Evolutionary conservation across 2,113 vertebrate species (phyloP), one percentile per base, ranked within the genome.

Genomic region (Pteruthius melanotis): DNA sequence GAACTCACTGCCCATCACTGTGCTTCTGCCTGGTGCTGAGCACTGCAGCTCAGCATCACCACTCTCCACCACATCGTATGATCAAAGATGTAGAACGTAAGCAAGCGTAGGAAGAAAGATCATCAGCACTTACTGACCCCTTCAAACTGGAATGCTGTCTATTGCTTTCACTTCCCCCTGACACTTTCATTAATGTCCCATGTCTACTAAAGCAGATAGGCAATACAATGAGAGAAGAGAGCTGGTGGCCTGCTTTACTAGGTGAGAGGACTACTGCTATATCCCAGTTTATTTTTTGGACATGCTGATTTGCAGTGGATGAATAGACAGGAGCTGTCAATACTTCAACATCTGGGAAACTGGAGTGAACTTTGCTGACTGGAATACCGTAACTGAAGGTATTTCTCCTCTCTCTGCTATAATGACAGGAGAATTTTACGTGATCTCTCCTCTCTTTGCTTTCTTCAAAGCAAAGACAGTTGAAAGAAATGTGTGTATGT

Each of bases 401-500:
- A 61, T 68, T 90, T 93, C 42, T 86, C 23, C 44, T 83, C 83
- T 90, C 72, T 72, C 3, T 9, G 44, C 76, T 82, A 82, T 74
- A 95, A 81, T 53, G 72, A 74, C 44, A 92, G 79, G 40, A 82
- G 7, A 49, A 72, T 94, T 94, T 86, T 53, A 72, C 89, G 69
- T 78, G 71, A 78, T 87, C 35, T 89, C 45, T 60, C 47, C 33
- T 93, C 42, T 90, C 40, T 94, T 60, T 83, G 24, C 57, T 89
- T 71, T 68, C 65, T 91, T 94, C 89, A 95, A 91, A 93, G 92
- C 60, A 79, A 75, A 78, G 65, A 44, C 15, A 23, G 30, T 79
- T 94, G 70, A 93, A 95, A 94, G 91, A 91, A 89, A 69, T 89
- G 7, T 11, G 28, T 83, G 64, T 61, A 10, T 45, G 44, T 23